Evolutionary conservation across 2,888 invertebrate genomes (phyloP).

Genomic region (Labia minor): DNA sequence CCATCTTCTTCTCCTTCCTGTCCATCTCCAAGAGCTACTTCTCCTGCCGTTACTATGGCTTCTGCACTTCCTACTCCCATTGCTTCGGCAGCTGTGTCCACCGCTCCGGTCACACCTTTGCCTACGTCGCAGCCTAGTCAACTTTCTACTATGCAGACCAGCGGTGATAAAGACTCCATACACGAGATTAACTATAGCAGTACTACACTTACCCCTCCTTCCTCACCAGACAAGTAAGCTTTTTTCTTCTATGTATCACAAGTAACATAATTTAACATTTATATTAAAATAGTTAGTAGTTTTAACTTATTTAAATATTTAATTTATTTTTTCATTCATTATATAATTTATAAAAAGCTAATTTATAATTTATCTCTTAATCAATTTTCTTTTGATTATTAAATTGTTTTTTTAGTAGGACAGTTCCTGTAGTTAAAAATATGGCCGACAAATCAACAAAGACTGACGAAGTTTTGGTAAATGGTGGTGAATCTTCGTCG

Average conservation of each 20-base stretch:
- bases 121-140: constrained; percentile 21
- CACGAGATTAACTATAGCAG: constrained; percentile 32
- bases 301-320: too few relatives aligned
- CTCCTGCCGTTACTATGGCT: constrained; percentile 16
- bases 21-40: constrained; percentile 13
- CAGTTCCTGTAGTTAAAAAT: constrained; percentile 38
- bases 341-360: constrained; percentile 27
- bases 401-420: constrained; percentile 28
- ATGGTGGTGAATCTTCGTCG: constrained; percentile 28
- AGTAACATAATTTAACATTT: too few relatives aligned
- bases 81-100: constrained; percentile 13
- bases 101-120: constrained; percentile 1
- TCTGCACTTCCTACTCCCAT: constrained; percentile 17
- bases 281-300: too few relatives aligned
- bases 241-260: too few relatives aligned
- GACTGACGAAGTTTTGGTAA: constrained; percentile 44
- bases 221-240: constrained; percentile 52
- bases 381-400: too few relatives aligned
- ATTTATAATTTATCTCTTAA: constrained; percentile 9
- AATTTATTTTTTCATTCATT: too few relatives aligned
- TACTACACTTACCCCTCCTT: constrained; percentile 45
- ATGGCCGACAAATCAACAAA: constrained; percentile 59
- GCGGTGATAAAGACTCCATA: background rate
- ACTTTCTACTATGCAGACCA: constrained; percentile 9
- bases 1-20: background rate